phyloP scores from a whole-genome alignment of 2,797 vertebrate species.

The Tragopan temminckii region DNA sequence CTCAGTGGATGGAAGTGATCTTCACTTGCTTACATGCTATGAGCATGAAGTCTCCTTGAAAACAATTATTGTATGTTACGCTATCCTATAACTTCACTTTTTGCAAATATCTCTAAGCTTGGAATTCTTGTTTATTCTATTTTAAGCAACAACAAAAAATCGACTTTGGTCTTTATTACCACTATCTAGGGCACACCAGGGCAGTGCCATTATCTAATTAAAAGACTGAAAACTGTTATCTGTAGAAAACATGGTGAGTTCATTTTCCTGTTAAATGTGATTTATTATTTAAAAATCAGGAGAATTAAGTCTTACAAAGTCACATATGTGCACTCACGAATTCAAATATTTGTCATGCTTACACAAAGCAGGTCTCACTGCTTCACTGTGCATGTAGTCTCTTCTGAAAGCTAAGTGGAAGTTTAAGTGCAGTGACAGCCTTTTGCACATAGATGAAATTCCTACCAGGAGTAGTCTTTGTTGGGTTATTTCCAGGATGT shows the following conservation, averaged over 20 bases:
- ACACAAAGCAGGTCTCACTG: not conserved
- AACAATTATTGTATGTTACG: not conserved
- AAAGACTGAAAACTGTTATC: not conserved
- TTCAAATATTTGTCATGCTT: not conserved
- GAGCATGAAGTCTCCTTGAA: not conserved
- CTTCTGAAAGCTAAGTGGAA: not conserved
- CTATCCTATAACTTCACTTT: not conserved
- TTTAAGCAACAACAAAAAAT: not conserved
- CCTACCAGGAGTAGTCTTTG: not conserved
- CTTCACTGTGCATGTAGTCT: not conserved
- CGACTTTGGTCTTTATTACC: not conserved
- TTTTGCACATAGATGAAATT: not conserved
- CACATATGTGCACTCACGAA: fast-evolving
- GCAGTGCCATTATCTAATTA: not conserved
- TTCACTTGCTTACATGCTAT: not conserved
- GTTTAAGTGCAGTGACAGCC: not conserved
- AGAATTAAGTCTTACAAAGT: not conserved
- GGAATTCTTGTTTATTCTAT: not conserved
- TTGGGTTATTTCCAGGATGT: not conserved
- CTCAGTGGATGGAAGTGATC: not conserved
- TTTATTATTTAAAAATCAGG: not conserved
- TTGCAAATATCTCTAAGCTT: not conserved
- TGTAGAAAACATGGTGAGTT: not conserved
- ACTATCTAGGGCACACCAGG: not conserved
- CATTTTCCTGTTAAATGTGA: not conserved